phyloP scores from a whole-genome alignment of 2,797 vertebrate species.

The Vireo griseus region DNA sequence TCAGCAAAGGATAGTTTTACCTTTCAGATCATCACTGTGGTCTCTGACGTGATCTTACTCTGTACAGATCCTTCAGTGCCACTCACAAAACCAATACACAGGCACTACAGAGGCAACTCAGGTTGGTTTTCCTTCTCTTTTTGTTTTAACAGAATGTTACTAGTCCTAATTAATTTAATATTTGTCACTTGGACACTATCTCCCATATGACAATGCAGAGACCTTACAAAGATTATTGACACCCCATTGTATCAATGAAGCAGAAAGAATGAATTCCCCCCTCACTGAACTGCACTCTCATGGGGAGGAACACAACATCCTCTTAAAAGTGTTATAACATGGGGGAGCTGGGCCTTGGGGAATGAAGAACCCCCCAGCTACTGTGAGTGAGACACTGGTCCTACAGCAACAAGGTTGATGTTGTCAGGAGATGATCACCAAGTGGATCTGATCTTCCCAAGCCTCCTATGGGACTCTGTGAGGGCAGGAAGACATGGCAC shows the following conservation, averaged over 20 bases:
- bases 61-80: background rate
- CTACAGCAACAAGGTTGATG: background rate
- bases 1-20: conserved; percentile 24
- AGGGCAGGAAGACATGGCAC: background rate
- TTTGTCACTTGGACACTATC: conserved; percentile 30
- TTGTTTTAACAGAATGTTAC: background rate
- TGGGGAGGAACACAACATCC: background rate
- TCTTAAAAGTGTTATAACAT: background rate
- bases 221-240: conserved; percentile 36
- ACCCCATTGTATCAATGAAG: conserved; percentile 3
- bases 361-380: background rate
- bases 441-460: background rate
- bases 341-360: background rate
- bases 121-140: no score
- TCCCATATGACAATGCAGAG: conserved; percentile 11
- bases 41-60: conserved; percentile 13
- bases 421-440: background rate
- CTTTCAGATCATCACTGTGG: conserved; percentile 14
- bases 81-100: conserved; percentile 29
- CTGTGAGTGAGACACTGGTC: background rate
- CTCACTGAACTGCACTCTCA: background rate
- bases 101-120: background rate
- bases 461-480: background rate
- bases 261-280: conserved; percentile 29
- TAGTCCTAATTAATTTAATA: conserved; percentile 46